Conservation (phyloP, 2,888 invertebrate species). For the Philereme transversata region DNA sequence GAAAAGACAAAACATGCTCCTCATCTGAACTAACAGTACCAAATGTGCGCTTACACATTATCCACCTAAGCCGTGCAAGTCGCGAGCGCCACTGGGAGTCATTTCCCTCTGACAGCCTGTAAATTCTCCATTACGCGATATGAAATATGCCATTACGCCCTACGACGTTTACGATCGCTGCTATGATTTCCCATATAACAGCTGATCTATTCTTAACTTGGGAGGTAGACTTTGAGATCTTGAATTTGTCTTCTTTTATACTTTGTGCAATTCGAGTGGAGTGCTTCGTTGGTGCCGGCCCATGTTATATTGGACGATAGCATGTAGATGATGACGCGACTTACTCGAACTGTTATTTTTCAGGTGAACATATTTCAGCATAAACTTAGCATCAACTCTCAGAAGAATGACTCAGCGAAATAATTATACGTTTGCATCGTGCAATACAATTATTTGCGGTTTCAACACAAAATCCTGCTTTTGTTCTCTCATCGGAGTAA, state of each 20-base stretch:
- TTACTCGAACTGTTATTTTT: not conserved
- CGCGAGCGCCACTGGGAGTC: conserved; percentile 79
- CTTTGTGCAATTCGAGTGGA: not conserved
- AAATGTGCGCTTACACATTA: conserved; percentile 49
- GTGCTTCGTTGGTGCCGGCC: too few species aligned
- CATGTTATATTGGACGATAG: too few species aligned
- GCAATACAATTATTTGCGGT: conserved; percentile 72
- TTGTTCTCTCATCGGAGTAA: conserved; percentile 71
- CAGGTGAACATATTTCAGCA: conserved; percentile 46
- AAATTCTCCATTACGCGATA: conserved; percentile 84
- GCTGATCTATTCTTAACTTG: conserved; percentile 39
- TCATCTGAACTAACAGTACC: too few species aligned
- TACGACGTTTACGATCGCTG: conserved; percentile 61
- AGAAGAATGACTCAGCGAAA: conserved; percentile 59
- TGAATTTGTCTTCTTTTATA: not conserved
- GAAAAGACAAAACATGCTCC: too few species aligned
- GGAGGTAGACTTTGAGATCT: conserved; percentile 22
- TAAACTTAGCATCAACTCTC: conserved; percentile 55
- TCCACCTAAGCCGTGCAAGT: conserved; percentile 42
- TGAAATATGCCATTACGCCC: conserved; percentile 77
- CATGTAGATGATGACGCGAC: too few species aligned
- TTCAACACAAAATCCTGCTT: conserved; percentile 75
- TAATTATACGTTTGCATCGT: conserved; percentile 60
- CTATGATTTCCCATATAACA: conserved; percentile 62
- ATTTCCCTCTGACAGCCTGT: conserved; percentile 82